A percentile compares a stretch with the other conserved stretches of the same genome.
phyloP scores from a whole-genome alignment of 2,797 vertebrate species.

The Muraenolepis orangiensis region DNA sequence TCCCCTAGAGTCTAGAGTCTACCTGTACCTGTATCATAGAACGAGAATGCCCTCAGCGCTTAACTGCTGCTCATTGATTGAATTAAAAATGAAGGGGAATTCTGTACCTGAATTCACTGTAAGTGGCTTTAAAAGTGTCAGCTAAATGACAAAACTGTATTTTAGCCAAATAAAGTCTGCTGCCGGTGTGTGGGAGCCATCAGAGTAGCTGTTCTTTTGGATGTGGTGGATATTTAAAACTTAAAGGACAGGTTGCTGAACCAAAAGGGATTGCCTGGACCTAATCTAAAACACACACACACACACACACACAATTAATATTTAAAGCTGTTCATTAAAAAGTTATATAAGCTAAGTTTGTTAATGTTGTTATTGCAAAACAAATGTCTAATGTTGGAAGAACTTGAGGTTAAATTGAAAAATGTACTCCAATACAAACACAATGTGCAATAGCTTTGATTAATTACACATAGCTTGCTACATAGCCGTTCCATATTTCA shows the following conservation, averaged over 20 bases:
- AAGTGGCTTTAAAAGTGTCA: neutral
- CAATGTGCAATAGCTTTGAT: slow-evolving; percentile 33
- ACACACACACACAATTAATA: neutral
- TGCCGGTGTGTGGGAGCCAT: neutral
- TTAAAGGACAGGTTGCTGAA: neutral
- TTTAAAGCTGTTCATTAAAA: neutral
- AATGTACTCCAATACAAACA: neutral
- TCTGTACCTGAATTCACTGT: neutral
- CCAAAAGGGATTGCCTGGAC: neutral
- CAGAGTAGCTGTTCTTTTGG: neutral
- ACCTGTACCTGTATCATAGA: too few species aligned
- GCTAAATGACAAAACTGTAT: neutral
- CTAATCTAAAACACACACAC: neutral
- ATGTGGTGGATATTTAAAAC: neutral
- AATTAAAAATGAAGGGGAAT: too few species aligned
- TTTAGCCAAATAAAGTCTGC: neutral
- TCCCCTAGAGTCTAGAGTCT: neutral
- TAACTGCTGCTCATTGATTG: neutral
- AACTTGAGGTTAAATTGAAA: neutral
- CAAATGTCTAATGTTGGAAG: neutral
- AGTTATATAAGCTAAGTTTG: neutral
- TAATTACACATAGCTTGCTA: slow-evolving; percentile 38
- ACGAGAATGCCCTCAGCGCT: too few species aligned
- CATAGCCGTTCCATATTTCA: slow-evolving; percentile 34
- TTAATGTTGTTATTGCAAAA: neutral